Conservation (phyloP, 1,140 invertebrate species). For the Brachionus calyciflorus region DNA sequence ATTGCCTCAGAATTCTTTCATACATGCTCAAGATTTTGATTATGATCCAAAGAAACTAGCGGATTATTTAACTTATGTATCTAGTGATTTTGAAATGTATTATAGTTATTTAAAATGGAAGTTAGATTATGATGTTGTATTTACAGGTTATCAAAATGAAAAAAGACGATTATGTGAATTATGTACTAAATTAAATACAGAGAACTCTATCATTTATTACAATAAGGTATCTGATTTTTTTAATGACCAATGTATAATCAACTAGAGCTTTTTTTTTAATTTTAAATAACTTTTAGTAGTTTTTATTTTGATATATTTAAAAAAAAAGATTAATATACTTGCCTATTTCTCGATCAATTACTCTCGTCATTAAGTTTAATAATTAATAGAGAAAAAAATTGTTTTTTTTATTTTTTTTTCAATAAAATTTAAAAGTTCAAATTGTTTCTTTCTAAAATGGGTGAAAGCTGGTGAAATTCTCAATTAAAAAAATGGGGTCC, state of each 20-base stretch:
- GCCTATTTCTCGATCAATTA: too few relatives aligned
- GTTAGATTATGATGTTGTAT: not conserved
- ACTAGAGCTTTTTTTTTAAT: too few relatives aligned
- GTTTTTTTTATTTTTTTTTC: too few relatives aligned
- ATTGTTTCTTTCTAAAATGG: too few relatives aligned
- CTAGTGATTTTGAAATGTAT: not conserved
- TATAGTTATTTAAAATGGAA: slow-evolving; percentile 25
- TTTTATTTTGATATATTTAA: too few relatives aligned
- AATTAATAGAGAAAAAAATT: too few relatives aligned
- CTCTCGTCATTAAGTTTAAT: too few relatives aligned
- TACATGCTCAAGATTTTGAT: slow-evolving; percentile 39
- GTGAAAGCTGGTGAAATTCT: too few relatives aligned
- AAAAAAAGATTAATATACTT: too few relatives aligned
- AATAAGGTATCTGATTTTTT: slow-evolving; percentile 31
- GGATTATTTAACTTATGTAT: not conserved
- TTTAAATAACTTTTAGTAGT: too few relatives aligned
- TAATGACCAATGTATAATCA: slow-evolving; percentile 6
- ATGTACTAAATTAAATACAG: slow-evolving; percentile 35
- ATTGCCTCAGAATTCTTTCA: slow-evolving; percentile 29
- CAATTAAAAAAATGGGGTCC: too few relatives aligned
- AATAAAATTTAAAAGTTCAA: too few relatives aligned
- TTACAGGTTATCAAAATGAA: not conserved
- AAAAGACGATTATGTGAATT: slow-evolving; percentile 28
- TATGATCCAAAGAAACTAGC: slow-evolving; percentile 3
- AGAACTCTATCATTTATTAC: not conserved